Evolutionary conservation across 2,797 vertebrate genomes (phyloP).

Genomic region (Prionace glauca): DNA sequence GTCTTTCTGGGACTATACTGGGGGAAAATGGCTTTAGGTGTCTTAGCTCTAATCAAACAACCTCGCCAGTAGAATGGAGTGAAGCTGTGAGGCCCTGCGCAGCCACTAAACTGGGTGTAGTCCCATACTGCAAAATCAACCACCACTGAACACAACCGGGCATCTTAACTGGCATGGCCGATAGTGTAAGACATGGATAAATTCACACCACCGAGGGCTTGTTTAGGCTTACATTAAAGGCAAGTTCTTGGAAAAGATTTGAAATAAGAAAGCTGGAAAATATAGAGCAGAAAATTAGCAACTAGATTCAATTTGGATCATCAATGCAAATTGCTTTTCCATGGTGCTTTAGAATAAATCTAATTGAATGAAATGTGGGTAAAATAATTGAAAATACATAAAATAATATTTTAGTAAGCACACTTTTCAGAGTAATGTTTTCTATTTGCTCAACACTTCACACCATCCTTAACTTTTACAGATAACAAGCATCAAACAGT

Average conservation of each 20-base stretch:
- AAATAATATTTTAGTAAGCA: background rate
- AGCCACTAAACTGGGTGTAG: background rate
- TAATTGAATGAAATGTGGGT: background rate
- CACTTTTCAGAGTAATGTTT: background rate
- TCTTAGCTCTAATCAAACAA: background rate
- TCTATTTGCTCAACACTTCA: background rate
- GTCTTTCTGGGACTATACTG: background rate
- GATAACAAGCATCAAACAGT: background rate
- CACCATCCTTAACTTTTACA: background rate
- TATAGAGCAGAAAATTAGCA: background rate
- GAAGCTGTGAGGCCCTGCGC: background rate
- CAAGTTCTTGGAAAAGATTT: background rate
- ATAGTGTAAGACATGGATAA: background rate
- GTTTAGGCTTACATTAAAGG: background rate
- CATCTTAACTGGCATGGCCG: background rate
- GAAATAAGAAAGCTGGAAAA: conserved; percentile 6
- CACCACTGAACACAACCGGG: background rate
- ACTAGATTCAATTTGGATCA: conserved; percentile 21
- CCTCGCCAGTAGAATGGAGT: background rate
- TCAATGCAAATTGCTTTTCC: background rate
- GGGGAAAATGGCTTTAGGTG: background rate
- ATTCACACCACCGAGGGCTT: background rate
- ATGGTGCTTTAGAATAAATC: background rate
- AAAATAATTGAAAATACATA: background rate
- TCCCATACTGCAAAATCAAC: conserved; percentile 1